Conservation (phyloP, 2,888 invertebrate species). For the Steinernema carpocapsae region DNA sequence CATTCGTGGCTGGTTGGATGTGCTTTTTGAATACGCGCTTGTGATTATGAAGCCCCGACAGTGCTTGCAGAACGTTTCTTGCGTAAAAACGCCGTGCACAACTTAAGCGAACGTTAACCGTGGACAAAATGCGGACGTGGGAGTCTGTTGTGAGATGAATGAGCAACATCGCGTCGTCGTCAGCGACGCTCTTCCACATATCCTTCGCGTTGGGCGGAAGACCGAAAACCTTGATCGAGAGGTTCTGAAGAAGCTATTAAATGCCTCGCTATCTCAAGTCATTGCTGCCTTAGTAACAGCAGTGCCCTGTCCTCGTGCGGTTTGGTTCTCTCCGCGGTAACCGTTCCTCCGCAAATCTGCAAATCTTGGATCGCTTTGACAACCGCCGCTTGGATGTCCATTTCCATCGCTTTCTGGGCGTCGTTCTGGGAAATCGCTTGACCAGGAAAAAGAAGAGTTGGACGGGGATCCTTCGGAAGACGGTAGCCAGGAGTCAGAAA, state of each 20-base stretch:
- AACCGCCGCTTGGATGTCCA: conserved; percentile 22
- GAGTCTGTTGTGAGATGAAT: background rate
- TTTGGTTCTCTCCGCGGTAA: background rate
- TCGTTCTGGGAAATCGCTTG: conserved; percentile 29
- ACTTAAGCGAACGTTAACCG: background rate
- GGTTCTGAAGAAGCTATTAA: background rate
- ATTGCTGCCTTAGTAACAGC: background rate
- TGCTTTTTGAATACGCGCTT: too few species aligned
- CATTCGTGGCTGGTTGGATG: too few species aligned
- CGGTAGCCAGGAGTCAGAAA: background rate
- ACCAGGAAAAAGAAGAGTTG: conserved; percentile 27
- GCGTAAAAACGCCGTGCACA: too few species aligned
- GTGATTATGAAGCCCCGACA: too few species aligned
- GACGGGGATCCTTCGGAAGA: background rate
- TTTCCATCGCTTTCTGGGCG: conserved; percentile 27
- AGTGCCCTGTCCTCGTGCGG: conserved; percentile 1
- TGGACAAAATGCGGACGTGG: background rate
- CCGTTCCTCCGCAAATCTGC: conserved; percentile 4
- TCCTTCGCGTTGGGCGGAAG: background rate
- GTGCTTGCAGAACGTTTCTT: too few species aligned
- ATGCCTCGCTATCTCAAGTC: too few species aligned
- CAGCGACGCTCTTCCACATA: conserved; percentile 6
- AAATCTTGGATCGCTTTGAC: background rate
- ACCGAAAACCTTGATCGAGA: background rate
- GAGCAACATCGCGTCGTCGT: conserved; percentile 3